Base-by-base conservation (phyloP, 1,140 invertebrate species). In the Odontomachus brunneus region DNA sequence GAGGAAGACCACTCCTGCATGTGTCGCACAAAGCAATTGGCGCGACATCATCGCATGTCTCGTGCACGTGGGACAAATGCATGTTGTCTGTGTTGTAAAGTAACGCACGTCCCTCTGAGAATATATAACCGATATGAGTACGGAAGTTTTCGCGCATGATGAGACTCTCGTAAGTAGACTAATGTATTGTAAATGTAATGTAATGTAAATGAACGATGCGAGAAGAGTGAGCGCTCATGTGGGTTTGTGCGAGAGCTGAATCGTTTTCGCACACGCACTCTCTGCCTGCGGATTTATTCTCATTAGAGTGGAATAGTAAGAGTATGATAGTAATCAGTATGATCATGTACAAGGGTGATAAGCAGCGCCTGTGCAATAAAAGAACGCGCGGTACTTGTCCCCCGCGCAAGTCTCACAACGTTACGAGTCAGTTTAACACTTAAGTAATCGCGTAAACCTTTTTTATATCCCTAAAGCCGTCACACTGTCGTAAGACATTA, bases 131-230 rank as follows among this genome's bases (percentile, higher is more conserved):
- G 65, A 24, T 78, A 65, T 76, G 29, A 73, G n/a, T 53, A 51
- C 4, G 48, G 11, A 67, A 76, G 24, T n/a, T 62, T 62, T 62
- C 59, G 74, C 48, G 74, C 74, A 76, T 76, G 60, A 62, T 63
- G 44, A 75, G 53, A 38, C 22, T 44, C n/a, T 33, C 14, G 63
- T 69, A 78, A 71, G 62, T 59, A 80, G 75, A 26, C 69, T 44
- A 11, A 44, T 7, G 9, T 19, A 76, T 76, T 66, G n/a, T n/a
- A n/a, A n/a, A n/a, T n/a, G n/a, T n/a, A n/a, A n/a, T n/a, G n/a
- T n/a, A n/a, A n/a, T n/a, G n/a, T n/a, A 76, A 76, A 48, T 67
- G 48, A 33, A 65, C 60, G n/a, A 65, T 53, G 74, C 19, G 57
- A 80, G 65, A 57, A 69, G 49, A 26, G n/a, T 24, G n/a, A 80